These are phyloP conservation scores for Heliopora coerulea DNA, from an alignment of 92 coral and sea anemone genomes.

Conservation along the genomic window DNA sequence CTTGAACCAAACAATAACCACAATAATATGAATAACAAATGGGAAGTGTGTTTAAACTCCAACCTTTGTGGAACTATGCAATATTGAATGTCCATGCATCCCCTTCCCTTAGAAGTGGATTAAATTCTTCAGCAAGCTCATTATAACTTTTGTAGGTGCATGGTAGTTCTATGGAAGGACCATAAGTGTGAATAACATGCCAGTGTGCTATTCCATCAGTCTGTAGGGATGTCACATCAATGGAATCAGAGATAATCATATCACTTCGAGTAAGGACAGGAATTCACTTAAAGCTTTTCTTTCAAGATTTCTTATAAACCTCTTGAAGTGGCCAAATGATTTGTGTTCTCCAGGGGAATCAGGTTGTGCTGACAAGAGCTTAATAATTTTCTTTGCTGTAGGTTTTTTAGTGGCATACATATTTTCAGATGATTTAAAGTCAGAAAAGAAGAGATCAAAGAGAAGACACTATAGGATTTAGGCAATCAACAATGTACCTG, in stretches of 20 bases:
- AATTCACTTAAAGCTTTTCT: constrained; percentile 35
- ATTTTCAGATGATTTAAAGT: constrained; percentile 6
- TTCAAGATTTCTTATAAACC: constrained; percentile 44
- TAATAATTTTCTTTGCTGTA: constrained; percentile 21
- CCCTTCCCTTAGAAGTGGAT: too few relatives aligned
- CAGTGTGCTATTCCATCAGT: too few relatives aligned
- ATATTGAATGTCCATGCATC: too few relatives aligned
- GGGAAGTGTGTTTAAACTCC: too few relatives aligned
- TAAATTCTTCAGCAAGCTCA: too few relatives aligned
- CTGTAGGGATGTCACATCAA: too few relatives aligned
- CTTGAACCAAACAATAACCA: too few relatives aligned
- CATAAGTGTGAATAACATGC: too few relatives aligned
- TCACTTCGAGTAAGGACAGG: constrained; percentile 51
- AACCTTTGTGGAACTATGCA: too few relatives aligned
- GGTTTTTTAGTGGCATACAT: constrained; percentile 27
- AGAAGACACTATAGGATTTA: constrained; percentile 11
- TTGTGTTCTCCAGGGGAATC: neutral
- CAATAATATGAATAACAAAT: too few relatives aligned
- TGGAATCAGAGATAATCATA: neutral
- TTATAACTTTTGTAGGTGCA: too few relatives aligned
- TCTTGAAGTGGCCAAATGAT: constrained; percentile 35
- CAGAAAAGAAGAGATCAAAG: constrained; percentile 7
- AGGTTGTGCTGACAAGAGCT: constrained; percentile 29
- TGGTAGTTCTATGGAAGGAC: too few relatives aligned
- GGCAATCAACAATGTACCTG: constrained; percentile 33